A percentile compares a stretch with the other conserved stretches of the same genome.
Evolutionary conservation across 2,797 vertebrate species (phyloP).

Genomic region (Cuniculus paca): DNA sequence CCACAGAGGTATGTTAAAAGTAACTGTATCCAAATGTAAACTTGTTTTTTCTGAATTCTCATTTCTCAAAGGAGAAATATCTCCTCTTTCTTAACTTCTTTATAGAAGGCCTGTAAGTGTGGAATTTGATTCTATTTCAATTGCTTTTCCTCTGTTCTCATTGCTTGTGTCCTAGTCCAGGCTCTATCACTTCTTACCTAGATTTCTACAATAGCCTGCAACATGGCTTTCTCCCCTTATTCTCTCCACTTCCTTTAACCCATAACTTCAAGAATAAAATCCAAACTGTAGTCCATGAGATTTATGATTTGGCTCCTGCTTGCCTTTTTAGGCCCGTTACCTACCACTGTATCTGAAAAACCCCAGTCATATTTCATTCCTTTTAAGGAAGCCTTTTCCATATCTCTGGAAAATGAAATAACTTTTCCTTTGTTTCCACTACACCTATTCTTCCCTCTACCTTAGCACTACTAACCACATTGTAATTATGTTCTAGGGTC

Average conservation of each 20-base stretch:
- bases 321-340: no score
- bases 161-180: not conserved
- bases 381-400: not conserved
- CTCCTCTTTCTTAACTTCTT: not conserved
- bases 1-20: not conserved
- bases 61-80: not conserved
- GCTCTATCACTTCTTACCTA: not conserved
- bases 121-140: not conserved
- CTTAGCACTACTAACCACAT: not conserved
- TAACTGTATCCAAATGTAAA: not conserved
- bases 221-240: not conserved
- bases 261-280: not conserved
- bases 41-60: not conserved
- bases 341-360: not conserved
- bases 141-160: not conserved
- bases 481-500: not conserved
- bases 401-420: not conserved
- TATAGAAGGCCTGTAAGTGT: not conserved
- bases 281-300: not conserved
- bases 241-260: not conserved
- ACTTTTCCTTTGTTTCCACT: not conserved
- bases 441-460: not conserved
- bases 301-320: not conserved
- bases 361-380: not conserved
- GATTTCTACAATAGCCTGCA: not conserved